Conservation (phyloP, 2,888 invertebrate species). For the Hoplodrina ambigua region DNA sequence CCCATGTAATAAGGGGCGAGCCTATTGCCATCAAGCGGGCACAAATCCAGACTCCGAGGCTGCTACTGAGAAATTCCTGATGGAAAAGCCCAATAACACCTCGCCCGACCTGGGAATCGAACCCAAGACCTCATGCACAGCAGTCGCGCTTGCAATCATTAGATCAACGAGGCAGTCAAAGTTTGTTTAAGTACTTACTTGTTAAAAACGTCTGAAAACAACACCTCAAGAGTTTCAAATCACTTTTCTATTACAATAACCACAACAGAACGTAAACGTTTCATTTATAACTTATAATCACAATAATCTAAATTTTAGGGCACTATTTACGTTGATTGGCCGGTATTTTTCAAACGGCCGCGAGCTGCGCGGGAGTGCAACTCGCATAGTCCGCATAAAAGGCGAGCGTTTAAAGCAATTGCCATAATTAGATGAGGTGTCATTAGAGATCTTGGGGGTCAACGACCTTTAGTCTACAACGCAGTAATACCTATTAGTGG, state of each 20-base stretch:
- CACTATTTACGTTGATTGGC: conserved; percentile 50
- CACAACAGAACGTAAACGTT: conserved; percentile 18
- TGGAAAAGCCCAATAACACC: too few species aligned
- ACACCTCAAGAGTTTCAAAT: neutral
- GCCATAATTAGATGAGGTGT: conserved; percentile 64
- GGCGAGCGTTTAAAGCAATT: conserved; percentile 62
- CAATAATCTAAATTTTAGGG: conserved; percentile 60
- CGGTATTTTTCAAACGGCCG: conserved; percentile 50
- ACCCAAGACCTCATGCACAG: too few species aligned
- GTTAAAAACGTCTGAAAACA: neutral
- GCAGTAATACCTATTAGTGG: conserved; percentile 35
- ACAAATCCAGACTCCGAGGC: too few species aligned
- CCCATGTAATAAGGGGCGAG: too few species aligned
- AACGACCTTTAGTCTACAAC: conserved; percentile 35
- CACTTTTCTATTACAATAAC: conserved; percentile 2
- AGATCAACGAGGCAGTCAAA: too few species aligned
- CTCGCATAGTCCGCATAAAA: conserved; percentile 62
- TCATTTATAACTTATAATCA: conserved; percentile 37
- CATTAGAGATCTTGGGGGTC: conserved; percentile 59
- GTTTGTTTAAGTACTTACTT: too few species aligned
- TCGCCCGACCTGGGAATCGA: too few species aligned
- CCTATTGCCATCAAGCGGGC: too few species aligned
- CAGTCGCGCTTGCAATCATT: too few species aligned
- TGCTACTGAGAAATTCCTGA: too few species aligned
- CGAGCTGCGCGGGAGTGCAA: conserved; percentile 37